Base-by-base conservation (phyloP, 2,113 vertebrate genomes). In the Hiodon alosoides region DNA sequence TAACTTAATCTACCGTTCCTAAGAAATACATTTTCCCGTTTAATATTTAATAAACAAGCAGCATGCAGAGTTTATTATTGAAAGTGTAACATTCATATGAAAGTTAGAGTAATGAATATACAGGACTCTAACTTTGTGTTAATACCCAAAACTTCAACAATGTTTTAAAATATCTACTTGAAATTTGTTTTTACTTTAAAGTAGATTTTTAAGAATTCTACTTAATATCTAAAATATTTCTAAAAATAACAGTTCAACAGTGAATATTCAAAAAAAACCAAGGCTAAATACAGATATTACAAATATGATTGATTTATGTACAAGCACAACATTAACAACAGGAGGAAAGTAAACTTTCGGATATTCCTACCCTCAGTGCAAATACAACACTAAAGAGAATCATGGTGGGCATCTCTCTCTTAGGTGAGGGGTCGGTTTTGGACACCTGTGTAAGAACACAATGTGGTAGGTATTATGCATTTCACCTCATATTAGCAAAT, bases 331-430 rank as follows among this genome's bases (percentile, higher is more conserved):
- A 31, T 31, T 31, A 31, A 31, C 31, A 31, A 2, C 31, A 31
- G 31, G 31, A 31, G 31, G 31, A 31, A 31, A 31, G 31, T 31
- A 31, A 31, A 31, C 31, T 31, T 31, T 57, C 7, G 59, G 59
- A 60, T 67, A 50, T 16, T 52, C 94, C 89, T 94, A 99, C 97
- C 96, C 95, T 90, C 7, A 99, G 85, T 10, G 97, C 97, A 89
- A 99, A 98, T 4, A 99, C 97, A 76, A 98, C 96, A 0, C 95
- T 98, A 82, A 99, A 99, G 54, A 99, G 89, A 83, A 98, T 99
- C 97, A 99, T 99, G 0, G 97, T 99, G 51, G 97, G 97, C 87
- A 95, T 91, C 82, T 99, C 97, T 83, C 97, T 94, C 86, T 98
- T 99, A 1, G 97, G 97, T 3, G 96, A 98, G 11, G 97, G 97